A percentile compares a stretch with the other conserved stretches of the same genome.
Conservation (phyloP, 2,888 invertebrate genomes). For the Dicyrtoma fusca region DNA sequence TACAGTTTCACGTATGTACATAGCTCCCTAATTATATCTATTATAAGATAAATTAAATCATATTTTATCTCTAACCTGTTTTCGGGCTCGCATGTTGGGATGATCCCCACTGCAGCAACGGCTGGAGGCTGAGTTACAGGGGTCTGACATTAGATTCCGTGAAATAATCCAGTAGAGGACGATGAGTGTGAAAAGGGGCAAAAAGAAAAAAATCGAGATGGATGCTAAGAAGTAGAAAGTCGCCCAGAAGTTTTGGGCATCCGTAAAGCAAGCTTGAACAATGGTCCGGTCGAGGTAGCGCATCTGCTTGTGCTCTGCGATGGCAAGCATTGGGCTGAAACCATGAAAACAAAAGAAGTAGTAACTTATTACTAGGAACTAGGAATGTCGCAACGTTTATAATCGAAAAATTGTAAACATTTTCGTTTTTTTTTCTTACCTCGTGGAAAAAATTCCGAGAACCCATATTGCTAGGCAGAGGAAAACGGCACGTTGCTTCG, state of each 20-base stretch:
- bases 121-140: conserved; percentile 66
- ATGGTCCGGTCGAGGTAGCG: conserved; percentile 72
- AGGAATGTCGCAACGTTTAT: not conserved
- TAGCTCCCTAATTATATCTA: not conserved
- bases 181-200: conserved; percentile 79
- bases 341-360: not conserved
- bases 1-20: too few species aligned
- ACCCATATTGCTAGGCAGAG: conserved; percentile 60
- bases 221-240: conserved; percentile 78
- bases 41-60: too few species aligned
- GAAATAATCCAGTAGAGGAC: conserved; percentile 84
- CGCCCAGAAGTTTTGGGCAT: conserved; percentile 76
- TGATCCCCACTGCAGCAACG: conserved; percentile 52
- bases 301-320: conserved; percentile 73
- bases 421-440: conserved; percentile 44
- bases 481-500: conserved; percentile 59
- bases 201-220: conserved; percentile 80
- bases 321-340: conserved; percentile 79
- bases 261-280: conserved; percentile 75
- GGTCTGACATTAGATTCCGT: conserved; percentile 79
- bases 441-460: conserved; percentile 58
- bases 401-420: not conserved
- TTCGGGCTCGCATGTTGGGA: conserved; percentile 57
- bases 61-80: conserved; percentile 53
- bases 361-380: not conserved